Evolutionary conservation across 2,113 vertebrate genomes (phyloP).

Genomic region (Madoqua kirkii): DNA sequence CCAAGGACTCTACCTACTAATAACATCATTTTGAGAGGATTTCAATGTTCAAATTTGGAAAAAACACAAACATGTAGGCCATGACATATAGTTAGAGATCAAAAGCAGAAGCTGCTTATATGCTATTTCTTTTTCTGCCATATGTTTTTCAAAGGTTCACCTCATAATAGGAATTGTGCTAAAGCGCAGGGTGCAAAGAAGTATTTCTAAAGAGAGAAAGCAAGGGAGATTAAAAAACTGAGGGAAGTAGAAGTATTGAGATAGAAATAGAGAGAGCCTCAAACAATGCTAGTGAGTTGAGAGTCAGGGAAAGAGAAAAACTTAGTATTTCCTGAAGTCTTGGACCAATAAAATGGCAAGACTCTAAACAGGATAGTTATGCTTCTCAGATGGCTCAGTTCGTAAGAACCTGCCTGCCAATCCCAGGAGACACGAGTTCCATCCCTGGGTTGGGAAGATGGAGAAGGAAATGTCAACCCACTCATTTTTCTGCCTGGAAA

Average conservation of each 20-base stretch:
- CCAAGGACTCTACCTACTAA: not conserved
- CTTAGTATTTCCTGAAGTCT: not conserved
- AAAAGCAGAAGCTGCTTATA: not conserved
- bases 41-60: not conserved
- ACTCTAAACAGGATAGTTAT: not conserved
- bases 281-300: not conserved
- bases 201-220: not conserved
- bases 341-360: not conserved
- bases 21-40: not conserved
- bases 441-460: not conserved
- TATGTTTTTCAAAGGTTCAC: not conserved
- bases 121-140: not conserved
- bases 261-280: not conserved
- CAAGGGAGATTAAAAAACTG: not conserved
- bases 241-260: not conserved
- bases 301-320: not conserved
- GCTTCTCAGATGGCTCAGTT: not conserved
- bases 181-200: not conserved
- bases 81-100: not conserved
- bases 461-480: not conserved
- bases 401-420: not conserved
- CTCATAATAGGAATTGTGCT: not conserved
- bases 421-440: not conserved
- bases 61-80: not conserved
- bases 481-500: not conserved